phyloP scores from a whole-genome alignment of 2,888 invertebrate species.

The Caenorhabditis drosophilae region DNA sequence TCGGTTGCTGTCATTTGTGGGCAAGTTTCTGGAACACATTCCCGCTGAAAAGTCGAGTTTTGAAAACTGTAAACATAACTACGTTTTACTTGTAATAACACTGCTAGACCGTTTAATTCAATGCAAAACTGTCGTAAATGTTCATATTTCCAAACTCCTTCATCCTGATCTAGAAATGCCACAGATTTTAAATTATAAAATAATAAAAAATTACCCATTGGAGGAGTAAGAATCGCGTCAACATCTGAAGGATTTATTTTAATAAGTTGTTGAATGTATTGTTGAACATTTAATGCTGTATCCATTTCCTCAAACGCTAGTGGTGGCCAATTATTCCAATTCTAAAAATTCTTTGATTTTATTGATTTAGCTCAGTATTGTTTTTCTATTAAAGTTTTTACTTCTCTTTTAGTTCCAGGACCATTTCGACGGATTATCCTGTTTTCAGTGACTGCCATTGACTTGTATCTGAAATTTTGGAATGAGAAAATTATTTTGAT shows the following conservation, averaged over 20 bases:
- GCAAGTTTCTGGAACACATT: conserved; percentile 91
- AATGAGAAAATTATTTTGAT: background rate
- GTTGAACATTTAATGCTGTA: conserved; percentile 95
- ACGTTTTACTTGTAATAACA: conserved; percentile 75
- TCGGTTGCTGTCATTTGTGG: conserved; percentile 99
- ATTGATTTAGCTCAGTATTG: no score
- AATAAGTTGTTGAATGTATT: conserved; percentile 97
- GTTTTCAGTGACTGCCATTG: conserved; percentile 12
- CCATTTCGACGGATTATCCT: conserved; percentile 53
- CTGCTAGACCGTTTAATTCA: conserved; percentile 98
- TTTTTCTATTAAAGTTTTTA: conserved; percentile 22
- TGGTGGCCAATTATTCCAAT: conserved; percentile 91
- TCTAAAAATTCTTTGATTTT: conserved; percentile 77
- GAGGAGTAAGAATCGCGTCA: conserved; percentile 91
- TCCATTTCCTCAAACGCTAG: conserved; percentile 99
- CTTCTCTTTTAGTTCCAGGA: conserved; percentile 59
- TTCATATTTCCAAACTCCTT: conserved; percentile 97
- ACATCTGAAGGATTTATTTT: conserved; percentile 89
- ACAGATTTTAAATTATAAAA: background rate
- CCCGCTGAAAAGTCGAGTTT: no score
- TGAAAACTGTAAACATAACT: no score
- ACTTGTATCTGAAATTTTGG: conserved; percentile 14
- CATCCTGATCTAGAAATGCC: conserved; percentile 53
- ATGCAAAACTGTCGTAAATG: conserved; percentile 96
- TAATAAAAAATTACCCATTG: conserved; percentile 70